These are phyloP conservation scores for Sycophaga agraensis DNA, from an alignment of 1,140 invertebrate genomes.

Conservation along the genomic window DNA sequence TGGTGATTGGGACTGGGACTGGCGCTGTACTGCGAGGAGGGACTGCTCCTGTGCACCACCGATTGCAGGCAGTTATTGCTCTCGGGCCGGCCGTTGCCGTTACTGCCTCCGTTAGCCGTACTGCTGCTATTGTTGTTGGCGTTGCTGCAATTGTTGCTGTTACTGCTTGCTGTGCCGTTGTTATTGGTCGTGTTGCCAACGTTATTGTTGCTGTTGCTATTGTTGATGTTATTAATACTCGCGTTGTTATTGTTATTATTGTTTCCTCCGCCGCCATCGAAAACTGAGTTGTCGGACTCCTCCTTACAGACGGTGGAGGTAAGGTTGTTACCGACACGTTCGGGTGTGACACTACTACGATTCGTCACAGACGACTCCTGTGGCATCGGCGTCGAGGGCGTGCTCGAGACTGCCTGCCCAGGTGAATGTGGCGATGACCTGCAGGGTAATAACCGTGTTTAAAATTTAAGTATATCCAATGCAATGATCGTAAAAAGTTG, in stretches of 20 bases:
- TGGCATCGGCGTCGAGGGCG: conserved; percentile 39
- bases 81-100: not conserved
- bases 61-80: conserved; percentile 14
- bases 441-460: not conserved
- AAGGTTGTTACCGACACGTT: conserved; percentile 43
- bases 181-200: conserved; percentile 38
- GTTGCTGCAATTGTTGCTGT: conserved; percentile 38
- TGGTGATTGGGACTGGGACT: conserved; percentile 44
- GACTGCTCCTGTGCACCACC: conserved; percentile 46
- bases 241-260: conserved; percentile 33
- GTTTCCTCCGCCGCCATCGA: conserved; percentile 55
- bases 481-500: too few species aligned
- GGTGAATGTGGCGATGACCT: conserved; percentile 54
- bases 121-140: conserved; percentile 37
- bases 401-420: conserved; percentile 47
- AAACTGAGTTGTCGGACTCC: conserved; percentile 59
- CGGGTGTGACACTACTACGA: conserved; percentile 49
- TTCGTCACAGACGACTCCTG: conserved; percentile 43
- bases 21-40: conserved; percentile 50
- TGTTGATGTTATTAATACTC: conserved; percentile 37
- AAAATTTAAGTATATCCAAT: too few species aligned
- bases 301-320: conserved; percentile 55
- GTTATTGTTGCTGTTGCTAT: conserved; percentile 36
- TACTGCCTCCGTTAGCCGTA: conserved; percentile 41
- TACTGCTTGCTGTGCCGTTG: conserved; percentile 32